Percentiles rank a stretch among this genome's conserved stretches.
Conservation (phyloP, 1,140 invertebrate genomes). For the Venustaconcha ellipsiformis region DNA sequence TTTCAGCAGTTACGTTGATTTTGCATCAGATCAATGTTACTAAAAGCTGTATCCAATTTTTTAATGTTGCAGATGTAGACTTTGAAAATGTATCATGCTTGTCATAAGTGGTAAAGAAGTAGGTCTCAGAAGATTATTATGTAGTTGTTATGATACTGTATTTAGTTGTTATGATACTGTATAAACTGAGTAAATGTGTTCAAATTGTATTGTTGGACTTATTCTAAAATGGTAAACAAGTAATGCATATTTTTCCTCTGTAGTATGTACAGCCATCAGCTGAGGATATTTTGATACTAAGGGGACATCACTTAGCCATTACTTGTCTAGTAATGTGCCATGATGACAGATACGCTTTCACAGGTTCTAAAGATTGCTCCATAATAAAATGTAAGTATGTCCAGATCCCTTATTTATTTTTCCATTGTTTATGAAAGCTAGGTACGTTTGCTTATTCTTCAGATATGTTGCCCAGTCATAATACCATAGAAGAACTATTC, state of each 20-base stretch:
- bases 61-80: too few relatives aligned
- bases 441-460: too few relatives aligned
- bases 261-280: conserved; percentile 48
- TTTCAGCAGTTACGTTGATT: not conserved
- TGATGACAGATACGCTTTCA: conserved; percentile 82
- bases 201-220: not conserved
- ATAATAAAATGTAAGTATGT: conserved; percentile 85
- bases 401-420: not conserved
- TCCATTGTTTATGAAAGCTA: too few relatives aligned
- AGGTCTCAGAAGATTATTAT: not conserved
- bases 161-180: not conserved
- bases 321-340: conserved; percentile 85
- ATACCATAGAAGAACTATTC: too few relatives aligned
- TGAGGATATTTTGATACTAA: conserved; percentile 52
- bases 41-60: too few relatives aligned
- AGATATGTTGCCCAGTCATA: too few relatives aligned
- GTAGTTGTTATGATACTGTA: not conserved
- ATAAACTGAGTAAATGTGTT: not conserved
- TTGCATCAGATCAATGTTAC: not conserved
- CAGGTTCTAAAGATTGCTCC: conserved; percentile 88
- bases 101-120: too few relatives aligned
- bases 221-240: not conserved
- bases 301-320: conserved; percentile 79
- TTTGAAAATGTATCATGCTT: too few relatives aligned
- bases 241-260: conserved; percentile 22